Base-by-base conservation (phyloP, 2,113 vertebrate species). In the Amblyopsis rosae region DNA sequence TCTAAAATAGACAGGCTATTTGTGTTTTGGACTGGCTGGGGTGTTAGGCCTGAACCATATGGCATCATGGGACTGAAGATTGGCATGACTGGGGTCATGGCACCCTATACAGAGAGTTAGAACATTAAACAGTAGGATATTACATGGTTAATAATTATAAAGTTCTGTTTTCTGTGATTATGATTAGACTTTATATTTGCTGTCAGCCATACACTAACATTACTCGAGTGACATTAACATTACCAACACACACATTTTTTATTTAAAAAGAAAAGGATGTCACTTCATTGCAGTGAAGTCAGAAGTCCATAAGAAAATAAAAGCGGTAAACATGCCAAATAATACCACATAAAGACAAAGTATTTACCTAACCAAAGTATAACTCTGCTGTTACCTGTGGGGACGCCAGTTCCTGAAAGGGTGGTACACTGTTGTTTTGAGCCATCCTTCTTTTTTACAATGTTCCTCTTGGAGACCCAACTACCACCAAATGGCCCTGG, bases 21-120 rank as follows among this genome's bases (percentile, higher is more conserved):
- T 82, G 94, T 94, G 88, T 90, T 96, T 82, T 96, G 94, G 59
- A 98, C 94, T n/a, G 98, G 97, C 81, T 99, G 98, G 0, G 98
- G 98, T 0, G 98, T 99, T 72, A 99, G 93, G 51, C 97, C 97
- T 1, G 97, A 96, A 80, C 96, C 97, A 9, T 98, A 99, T 0
- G 96, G 96, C 95, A 99, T 98, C 96, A 99, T 98, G 0, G 98
- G 98, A 89, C 97, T 99, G 73, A 99, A 99, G 47, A 99, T 93
- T 0, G 95, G 94, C 60, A 96, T 91, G 47, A 93, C 94, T 48
- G 98, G 98, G 19, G 97, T 99, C 97, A 99, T 96, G 62, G 95
- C 95, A 41, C 96, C 92, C 98, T 99, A 73, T 1, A 53, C 54
- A 72, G 13, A n/a, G 19, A 26, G 10, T 9, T 19, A 26, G 16